phyloP scores from a whole-genome alignment of 2,888 invertebrate species.

The Conistra vaccinii region DNA sequence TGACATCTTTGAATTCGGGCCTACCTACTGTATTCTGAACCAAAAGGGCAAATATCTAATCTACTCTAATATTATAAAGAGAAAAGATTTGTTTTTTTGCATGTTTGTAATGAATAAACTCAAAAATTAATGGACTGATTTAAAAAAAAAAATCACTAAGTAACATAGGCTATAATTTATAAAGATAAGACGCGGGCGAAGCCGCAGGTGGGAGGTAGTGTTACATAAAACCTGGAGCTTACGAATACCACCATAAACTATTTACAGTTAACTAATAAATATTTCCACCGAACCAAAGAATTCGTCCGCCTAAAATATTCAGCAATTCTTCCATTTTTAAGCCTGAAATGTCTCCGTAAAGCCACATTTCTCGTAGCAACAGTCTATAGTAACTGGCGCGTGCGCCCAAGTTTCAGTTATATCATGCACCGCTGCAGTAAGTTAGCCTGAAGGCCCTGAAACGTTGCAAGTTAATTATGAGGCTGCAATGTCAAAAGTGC shows the following conservation, averaged over 20 bases:
- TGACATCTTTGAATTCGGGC: too few species aligned
- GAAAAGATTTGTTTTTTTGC: too few species aligned
- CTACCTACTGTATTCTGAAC: too few species aligned
- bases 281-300: too few species aligned
- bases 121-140: too few species aligned
- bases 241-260: background rate
- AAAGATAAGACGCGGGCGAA: too few species aligned
- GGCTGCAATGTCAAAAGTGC: slow-evolving; percentile 56
- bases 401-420: slow-evolving; percentile 15
- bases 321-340: background rate
- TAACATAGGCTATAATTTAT: too few species aligned
- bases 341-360: background rate
- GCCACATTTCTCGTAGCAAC: background rate
- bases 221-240: background rate
- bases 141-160: too few species aligned
- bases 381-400: background rate
- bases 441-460: slow-evolving; percentile 22
- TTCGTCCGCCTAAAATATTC: background rate
- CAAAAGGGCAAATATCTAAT: too few species aligned
- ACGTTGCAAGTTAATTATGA: slow-evolving; percentile 36
- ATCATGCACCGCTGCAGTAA: slow-evolving; percentile 23
- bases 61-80: too few species aligned
- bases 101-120: too few species aligned
- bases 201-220: too few species aligned
- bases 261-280: background rate